These are phyloP conservation scores for Dendroctonus ponderosae DNA, from an alignment of 1,140 invertebrate species.

Conservation along the genomic window DNA sequence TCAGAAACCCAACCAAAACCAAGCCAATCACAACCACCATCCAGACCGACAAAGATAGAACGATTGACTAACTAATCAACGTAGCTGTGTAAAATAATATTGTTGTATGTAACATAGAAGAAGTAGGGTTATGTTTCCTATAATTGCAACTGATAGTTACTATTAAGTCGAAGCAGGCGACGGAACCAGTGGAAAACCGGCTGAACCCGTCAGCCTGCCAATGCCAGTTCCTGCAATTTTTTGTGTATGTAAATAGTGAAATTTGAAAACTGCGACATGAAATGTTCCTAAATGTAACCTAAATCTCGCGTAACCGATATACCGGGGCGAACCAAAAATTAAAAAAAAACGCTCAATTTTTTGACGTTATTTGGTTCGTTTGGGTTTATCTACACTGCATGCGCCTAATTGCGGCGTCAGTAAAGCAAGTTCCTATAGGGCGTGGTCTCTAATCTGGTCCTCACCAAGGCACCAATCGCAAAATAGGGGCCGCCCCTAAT, in stretches of 20 bases:
- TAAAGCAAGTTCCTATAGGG: slow-evolving; percentile 66
- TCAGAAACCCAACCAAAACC: background rate
- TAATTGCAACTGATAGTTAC: slow-evolving; percentile 52
- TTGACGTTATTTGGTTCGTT: background rate
- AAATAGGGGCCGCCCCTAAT: slow-evolving; percentile 41
- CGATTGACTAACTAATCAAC: slow-evolving; percentile 4
- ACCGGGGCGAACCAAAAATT: slow-evolving; percentile 1
- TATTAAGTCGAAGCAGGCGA: slow-evolving; percentile 38
- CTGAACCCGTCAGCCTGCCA: background rate
- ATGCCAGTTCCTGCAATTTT: slow-evolving; percentile 47
- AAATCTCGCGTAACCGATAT: slow-evolving; percentile 24
- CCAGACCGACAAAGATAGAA: too few species aligned
- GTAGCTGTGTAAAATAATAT: slow-evolving; percentile 47
- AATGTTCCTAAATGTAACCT: slow-evolving; percentile 45
- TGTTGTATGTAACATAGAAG: slow-evolving; percentile 49
- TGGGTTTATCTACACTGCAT: slow-evolving; percentile 13
- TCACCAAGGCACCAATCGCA: slow-evolving; percentile 42
- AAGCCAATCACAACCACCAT: too few species aligned
- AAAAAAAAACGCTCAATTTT: slow-evolving; percentile 1
- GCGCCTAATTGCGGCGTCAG: slow-evolving; percentile 47
- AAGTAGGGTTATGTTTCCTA: slow-evolving; percentile 52
- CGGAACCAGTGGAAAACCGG: slow-evolving; percentile 2
- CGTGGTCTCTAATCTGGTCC: slow-evolving; percentile 44
- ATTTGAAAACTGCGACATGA: slow-evolving; percentile 43
- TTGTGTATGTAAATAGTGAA: slow-evolving; percentile 37